Evolutionary conservation across 2,113 vertebrate species (phyloP), one percentile per base, ranked within the genome.

Genomic region (Paedocypris sp.): DNA sequence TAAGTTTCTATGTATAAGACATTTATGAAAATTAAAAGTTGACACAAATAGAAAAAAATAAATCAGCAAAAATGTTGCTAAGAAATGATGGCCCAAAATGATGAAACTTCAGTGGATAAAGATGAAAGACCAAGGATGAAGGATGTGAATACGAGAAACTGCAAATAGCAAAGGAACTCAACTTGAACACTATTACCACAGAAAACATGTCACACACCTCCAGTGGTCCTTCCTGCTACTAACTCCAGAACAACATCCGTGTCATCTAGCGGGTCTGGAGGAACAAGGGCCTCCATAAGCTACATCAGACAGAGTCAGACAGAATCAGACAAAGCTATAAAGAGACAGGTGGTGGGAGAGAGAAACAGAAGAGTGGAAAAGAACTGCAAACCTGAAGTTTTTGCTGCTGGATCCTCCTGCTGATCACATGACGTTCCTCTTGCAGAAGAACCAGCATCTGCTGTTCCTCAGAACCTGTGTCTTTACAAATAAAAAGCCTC

Each of bases 221-320:
- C 94, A 31, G 94, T 98, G 25, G 94, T 98, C 72, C 92, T 87
- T 72, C 94, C 94, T 54, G 92, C 82, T 29, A 85, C 87, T 10
- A 98, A 89, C 72, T 98, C 94, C 62, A 98, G 77, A 69, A 97
- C 48, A 15, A 90, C 80, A 46, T 82, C 68, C 69, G 77, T 89
- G 60, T 73, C 32, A 56, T 94, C 92, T 1, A 84, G 82, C 65
- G 86, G 89, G 69, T 90, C 89, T 49, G 75, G 64, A 48, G 91
- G 91, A 36, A 90, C 70, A 9, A 98, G 75, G 49, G 73, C 75
- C 75, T 83, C 82, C 46, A 91, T 83, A 73, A 98, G 67, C 94
- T 98, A 70, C 3, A 52, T 54, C 11, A 3, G 22, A 35, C 18
- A 25, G 10, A 36, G 35, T n/a, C n/a, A 2, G 13, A 2, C 4